Evolutionary conservation across 92 coral and sea anemone genomes (phyloP), one percentile per base, ranked within the genome.

Genomic region (Parazoanthus atlanticus): DNA sequence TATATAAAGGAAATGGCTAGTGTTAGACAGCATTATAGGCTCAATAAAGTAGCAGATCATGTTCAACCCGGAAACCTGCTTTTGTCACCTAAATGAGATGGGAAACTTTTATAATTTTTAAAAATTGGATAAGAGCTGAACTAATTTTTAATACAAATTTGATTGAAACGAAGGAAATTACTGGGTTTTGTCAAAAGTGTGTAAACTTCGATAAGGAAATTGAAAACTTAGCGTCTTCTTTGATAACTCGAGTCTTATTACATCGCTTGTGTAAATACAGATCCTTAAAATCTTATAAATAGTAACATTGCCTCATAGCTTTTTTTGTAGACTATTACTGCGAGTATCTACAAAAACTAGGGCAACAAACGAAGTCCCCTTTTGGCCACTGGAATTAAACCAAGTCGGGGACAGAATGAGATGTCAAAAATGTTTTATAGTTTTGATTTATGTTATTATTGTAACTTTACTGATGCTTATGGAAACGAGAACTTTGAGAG

Each of bases 151-250:
- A 34, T 76, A 17, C 49, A 46, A 76, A 36, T 76, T 76, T 76
- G 10, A 76, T 76, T 76, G 80, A 40, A 43, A 34, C 21, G 47
- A 47, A 38, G 80, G 80, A 76, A 76, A 76, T 76, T 43, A 76
- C 30, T 36, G 16, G 31, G 46, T 76, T 76, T 76, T 31, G 58
- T 43, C 54, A 76, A 76, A 36, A 76, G 80, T 76, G 26, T 36
- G 80, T 41, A 76, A 76, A 40, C 80, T 21, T 46, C 21, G 80
- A 25, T 25, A 3, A 76, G 80, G 80, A 76, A 76, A 76, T 76
- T 76, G 80, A 41, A 76, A 76, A 23, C 56, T 21, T 41, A 41
- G 80, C 69, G 28, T 19, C 69, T 61, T 25, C 8, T 61, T 21
- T 8, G 21, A 61, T 38, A 17, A 76, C 54, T 38, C 80, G 80